Conservation (phyloP, 64 coral and sea anemone genomes). For the Catalaphyllia jardinei region DNA sequence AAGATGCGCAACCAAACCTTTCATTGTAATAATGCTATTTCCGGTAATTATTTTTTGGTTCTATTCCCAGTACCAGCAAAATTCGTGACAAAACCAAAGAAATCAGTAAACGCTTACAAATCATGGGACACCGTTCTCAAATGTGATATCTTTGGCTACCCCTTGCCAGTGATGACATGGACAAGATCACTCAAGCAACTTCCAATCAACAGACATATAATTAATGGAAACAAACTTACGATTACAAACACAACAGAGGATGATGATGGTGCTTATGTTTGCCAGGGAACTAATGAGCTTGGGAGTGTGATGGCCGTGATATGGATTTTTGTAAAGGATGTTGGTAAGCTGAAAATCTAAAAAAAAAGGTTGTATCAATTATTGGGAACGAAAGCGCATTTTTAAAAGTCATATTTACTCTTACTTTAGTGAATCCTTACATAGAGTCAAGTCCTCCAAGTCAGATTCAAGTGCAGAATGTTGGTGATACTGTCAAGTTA, state of each 20-base stretch:
- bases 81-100: constrained; percentile 6
- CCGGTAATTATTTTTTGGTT: background rate
- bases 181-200: constrained; percentile 18
- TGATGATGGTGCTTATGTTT: background rate
- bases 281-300: constrained; percentile 54
- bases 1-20: no score
- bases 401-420: no score
- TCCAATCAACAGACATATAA: background rate
- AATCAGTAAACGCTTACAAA: constrained; percentile 15
- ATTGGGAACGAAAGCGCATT: no score
- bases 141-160: constrained; percentile 64
- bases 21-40: background rate
- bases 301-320: constrained; percentile 48
- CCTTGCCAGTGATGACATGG: constrained; percentile 2
- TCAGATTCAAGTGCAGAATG: background rate
- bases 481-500: background rate
- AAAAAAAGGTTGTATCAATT: no score
- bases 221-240: constrained; percentile 24
- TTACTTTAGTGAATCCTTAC: background rate
- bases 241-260: constrained; percentile 47
- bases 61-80: background rate
- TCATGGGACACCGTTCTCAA: constrained; percentile 54
- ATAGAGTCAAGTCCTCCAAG: background rate
- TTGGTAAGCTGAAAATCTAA: constrained; percentile 9
- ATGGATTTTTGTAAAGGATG: constrained; percentile 38